Evolutionary conservation across 2,113 vertebrate species (phyloP), one percentile per base, ranked within the genome.

Genomic region (Hydrochoerus hydrochaeris): DNA sequence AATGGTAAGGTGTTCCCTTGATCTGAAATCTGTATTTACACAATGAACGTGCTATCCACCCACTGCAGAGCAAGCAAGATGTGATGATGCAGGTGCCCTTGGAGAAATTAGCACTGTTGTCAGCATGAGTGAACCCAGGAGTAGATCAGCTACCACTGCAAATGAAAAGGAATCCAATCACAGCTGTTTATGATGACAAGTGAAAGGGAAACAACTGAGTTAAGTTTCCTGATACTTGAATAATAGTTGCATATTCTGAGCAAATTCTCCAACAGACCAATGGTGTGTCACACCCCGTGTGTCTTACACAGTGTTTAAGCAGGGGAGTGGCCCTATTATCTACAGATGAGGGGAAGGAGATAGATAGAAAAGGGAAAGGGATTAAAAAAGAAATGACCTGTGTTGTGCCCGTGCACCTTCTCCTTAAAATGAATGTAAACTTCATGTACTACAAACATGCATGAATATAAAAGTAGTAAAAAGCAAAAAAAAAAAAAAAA

Each of bases 191-290:
- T 20, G 6, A 77, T 10, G 73, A 78, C 46, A 86, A 94, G 41
- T 73, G 28, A 78, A 88, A 73, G n/a, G 81, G 49, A 80, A 60
- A 65, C 5, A 52, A 77, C 1, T 75, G 38, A 77, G 26, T 32
- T 60, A 52, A 71, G 24, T 54, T 54, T 90, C 73, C 12, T 81
- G n/a, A n/a, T 94, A 11, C 80, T 95, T 90, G 75, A 91, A 24
- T 63, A 24, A 52, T 4, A 88, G 30, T 35, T 38, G 10, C 1
- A 7, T 58, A 14, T 0, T 3, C 5, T 75, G 67, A 58, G 4
- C 6, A 26, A 69, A 38, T 3, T 69, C 10, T 38, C 57, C 32
- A 8, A 6, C 3, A 75, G 41, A 65, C 11, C 5, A 35, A 35
- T 0, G 44, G 16, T 4, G 4, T 19, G 24, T 32, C 5, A 14